phyloP scores from a whole-genome alignment of 1,140 invertebrate species.

The Aphelenchoides besseyi region DNA sequence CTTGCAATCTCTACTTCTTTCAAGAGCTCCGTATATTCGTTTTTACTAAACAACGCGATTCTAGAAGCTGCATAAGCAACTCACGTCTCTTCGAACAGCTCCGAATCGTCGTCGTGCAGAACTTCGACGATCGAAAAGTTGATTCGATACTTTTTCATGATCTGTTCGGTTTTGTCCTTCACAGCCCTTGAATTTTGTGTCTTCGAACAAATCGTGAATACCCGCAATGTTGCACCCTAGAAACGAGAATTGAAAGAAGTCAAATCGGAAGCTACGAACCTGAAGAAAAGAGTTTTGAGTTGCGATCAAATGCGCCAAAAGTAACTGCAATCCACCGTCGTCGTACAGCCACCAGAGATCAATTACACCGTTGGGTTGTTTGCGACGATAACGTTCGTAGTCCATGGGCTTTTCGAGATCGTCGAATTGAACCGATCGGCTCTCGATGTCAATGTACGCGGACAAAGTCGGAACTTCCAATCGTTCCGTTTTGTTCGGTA shows the following conservation, averaged over 20 bases:
- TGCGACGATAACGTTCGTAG: constrained; percentile 23
- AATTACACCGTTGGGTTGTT: constrained; percentile 63
- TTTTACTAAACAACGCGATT: constrained; percentile 28
- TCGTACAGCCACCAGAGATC: constrained; percentile 96
- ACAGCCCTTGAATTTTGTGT: constrained; percentile 80
- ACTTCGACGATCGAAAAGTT: constrained; percentile 86
- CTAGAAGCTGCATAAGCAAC: background rate
- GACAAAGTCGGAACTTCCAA: background rate
- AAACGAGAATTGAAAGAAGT: no score
- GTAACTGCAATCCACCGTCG: constrained; percentile 76
- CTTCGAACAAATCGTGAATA: constrained; percentile 87
- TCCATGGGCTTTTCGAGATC: constrained; percentile 29
- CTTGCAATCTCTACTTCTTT: constrained; percentile 33
- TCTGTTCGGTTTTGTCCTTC: constrained; percentile 73
- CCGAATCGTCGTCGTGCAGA: constrained; percentile 50
- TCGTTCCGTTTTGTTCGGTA: background rate
- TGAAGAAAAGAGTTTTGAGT: constrained; percentile 63
- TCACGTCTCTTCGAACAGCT: constrained; percentile 29
- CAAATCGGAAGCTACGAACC: no score
- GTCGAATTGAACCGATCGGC: background rate
- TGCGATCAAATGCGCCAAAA: constrained; percentile 80
- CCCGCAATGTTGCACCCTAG: constrained; percentile 73
- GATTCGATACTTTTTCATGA: constrained; percentile 90
- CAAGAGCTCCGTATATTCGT: constrained; percentile 44
- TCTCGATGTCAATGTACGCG: background rate